Percentiles rank a stretch among this genome's conserved stretches.
Evolutionary conservation across 2,113 vertebrate species (phyloP).

Genomic region (Sapayoa aenigma): DNA sequence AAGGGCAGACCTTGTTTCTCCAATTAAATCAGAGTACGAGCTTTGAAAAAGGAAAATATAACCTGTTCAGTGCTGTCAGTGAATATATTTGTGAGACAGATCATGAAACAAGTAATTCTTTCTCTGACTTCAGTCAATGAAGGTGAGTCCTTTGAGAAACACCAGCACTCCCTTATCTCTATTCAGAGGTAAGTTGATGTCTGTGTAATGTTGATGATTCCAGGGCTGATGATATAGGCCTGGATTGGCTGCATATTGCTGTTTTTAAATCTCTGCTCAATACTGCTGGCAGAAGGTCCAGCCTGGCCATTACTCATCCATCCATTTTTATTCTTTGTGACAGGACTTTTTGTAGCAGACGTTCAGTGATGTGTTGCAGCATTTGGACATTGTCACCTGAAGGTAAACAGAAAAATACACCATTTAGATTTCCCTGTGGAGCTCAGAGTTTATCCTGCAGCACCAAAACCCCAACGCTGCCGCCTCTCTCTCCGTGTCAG

Average conservation of each 20-base stretch:
- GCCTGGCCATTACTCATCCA: background rate
- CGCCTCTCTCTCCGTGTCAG: conserved; percentile 11
- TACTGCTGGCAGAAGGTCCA: conserved; percentile 24
- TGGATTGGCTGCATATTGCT: background rate
- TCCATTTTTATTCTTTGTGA: conserved; percentile 43
- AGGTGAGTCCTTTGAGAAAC: background rate
- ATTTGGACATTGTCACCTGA: conserved; percentile 49
- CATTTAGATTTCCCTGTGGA: conserved; percentile 53
- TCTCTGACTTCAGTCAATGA: background rate
- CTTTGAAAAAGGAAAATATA: background rate
- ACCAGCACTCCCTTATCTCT: background rate
- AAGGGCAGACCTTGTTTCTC: background rate
- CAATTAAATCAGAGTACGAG: background rate
- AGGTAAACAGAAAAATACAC: conserved; percentile 60
- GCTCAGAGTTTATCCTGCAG: conserved; percentile 5
- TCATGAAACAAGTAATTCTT: background rate
- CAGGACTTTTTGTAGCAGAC: conserved; percentile 22
- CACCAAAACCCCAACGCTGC: background rate
- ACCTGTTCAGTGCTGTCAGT: background rate
- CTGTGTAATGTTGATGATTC: background rate
- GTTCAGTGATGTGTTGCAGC: conserved; percentile 15
- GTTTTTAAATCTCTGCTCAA: conserved; percentile 3
- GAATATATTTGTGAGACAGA: background rate
- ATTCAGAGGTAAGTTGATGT: background rate
- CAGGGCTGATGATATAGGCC: background rate